Conservation (phyloP, 2,113 vertebrate genomes). For the Pitta sordida region DNA sequence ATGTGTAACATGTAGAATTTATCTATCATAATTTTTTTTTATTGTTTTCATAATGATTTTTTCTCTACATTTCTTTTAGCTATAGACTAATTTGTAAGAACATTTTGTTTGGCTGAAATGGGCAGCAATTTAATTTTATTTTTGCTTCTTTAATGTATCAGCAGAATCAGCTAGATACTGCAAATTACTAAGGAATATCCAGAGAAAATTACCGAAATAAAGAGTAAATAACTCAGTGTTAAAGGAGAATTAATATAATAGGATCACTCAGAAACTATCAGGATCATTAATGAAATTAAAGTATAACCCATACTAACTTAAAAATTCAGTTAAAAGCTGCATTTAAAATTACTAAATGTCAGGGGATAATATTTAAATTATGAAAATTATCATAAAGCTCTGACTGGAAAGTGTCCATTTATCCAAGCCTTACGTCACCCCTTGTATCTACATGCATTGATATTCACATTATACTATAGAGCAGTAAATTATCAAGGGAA, state of each 20-base stretch:
- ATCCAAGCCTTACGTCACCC: not conserved
- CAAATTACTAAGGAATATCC: conserved; percentile 26
- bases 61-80: not conserved
- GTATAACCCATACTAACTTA: conserved; percentile 34
- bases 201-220: conserved; percentile 52
- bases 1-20: not conserved
- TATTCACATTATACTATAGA: not conserved
- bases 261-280: conserved; percentile 33
- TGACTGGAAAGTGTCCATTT: not conserved
- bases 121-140: conserved; percentile 45
- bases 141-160: conserved; percentile 33
- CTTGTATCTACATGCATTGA: not conserved
- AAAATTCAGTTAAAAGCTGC: conserved; percentile 56
- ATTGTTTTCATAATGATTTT: conserved; percentile 19
- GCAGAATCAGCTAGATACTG: conserved; percentile 39
- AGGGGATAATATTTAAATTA: conserved; percentile 43
- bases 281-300: conserved; percentile 54
- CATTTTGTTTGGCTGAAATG: conserved; percentile 46
- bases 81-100: conserved; percentile 32
- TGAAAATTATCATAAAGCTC: conserved; percentile 37
- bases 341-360: conserved; percentile 41
- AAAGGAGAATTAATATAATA: conserved; percentile 53
- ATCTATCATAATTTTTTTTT: conserved; percentile 7
- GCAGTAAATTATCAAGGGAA: not conserved
- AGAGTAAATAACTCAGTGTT: conserved; percentile 59